A percentile compares a stretch with the other conserved stretches of the same genome.
Conservation (phyloP, 2,113 vertebrate species). For the Toxotes chatareus region DNA sequence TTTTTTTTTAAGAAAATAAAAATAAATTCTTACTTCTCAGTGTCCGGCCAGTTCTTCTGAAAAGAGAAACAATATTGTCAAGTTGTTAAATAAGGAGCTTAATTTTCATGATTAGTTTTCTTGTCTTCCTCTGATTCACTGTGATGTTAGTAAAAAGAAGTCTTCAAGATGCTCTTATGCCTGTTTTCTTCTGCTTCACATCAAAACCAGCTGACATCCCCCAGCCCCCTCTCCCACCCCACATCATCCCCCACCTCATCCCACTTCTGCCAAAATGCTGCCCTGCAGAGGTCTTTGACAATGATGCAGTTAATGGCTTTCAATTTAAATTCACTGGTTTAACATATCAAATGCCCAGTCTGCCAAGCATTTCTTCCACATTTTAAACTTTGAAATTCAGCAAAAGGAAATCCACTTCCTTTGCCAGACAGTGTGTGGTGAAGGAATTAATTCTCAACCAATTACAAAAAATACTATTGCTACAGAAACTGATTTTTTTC, state of each 20-base stretch:
- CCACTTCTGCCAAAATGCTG: slow-evolving; percentile 27
- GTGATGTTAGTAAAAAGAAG: slow-evolving; percentile 46
- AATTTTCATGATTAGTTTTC: slow-evolving; percentile 12
- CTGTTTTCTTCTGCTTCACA: slow-evolving; percentile 78
- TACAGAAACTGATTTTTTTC: not conserved
- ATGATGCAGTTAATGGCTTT: slow-evolving; percentile 55
- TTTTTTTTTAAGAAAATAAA: slow-evolving; percentile 16
- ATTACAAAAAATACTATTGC: not conserved
- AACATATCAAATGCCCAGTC: slow-evolving; percentile 70
- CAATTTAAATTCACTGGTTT: slow-evolving; percentile 66
- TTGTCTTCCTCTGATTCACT: slow-evolving; percentile 43
- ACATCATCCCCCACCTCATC: slow-evolving; percentile 37
- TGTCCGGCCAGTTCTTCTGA: slow-evolving; percentile 17
- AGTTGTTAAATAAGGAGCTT: not conserved
- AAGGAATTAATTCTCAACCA: not conserved
- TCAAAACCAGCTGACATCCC: slow-evolving; percentile 87
- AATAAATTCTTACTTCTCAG: slow-evolving; percentile 64
- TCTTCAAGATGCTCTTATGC: slow-evolving; percentile 68
- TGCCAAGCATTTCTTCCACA: not conserved
- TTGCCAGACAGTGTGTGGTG: not conserved
- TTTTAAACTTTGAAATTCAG: slow-evolving; percentile 1
- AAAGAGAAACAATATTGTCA: slow-evolving; percentile 12
- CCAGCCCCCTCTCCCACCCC: slow-evolving; percentile 20
- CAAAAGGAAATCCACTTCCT: not conserved
- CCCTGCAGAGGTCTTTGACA: slow-evolving; percentile 43